A percentile compares a stretch with the other conserved stretches of the same genome.
phyloP scores from a whole-genome alignment of 2,113 vertebrate genomes.

The Cottus gobio region DNA sequence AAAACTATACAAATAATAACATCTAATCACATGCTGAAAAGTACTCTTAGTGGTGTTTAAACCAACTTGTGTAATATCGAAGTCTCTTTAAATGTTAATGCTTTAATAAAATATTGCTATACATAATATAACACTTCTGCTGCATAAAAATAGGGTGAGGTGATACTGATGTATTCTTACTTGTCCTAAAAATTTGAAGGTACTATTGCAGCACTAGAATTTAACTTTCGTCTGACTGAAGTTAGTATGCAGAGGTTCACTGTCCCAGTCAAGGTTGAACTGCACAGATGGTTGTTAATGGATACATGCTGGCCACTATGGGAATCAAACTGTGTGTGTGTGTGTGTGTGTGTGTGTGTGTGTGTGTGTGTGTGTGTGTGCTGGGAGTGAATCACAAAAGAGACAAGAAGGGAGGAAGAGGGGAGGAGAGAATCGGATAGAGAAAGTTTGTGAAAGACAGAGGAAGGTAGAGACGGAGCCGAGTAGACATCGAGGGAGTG shows the following conservation, averaged over 20 bases:
- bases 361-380: constrained; percentile 7
- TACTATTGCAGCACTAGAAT: background rate
- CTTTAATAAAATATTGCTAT: background rate
- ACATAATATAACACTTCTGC: too few relatives aligned
- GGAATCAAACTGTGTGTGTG: constrained; percentile 10
- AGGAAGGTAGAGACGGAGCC: constrained; percentile 12
- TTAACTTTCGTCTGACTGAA: background rate
- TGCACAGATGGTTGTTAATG: constrained; percentile 25
- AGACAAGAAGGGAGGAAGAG: constrained; percentile 19
- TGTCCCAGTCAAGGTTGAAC: constrained; percentile 40
- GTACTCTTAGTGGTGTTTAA: background rate
- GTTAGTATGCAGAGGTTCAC: constrained; percentile 6
- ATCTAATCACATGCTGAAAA: background rate
- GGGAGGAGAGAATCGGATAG: constrained; percentile 24
- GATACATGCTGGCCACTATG: constrained; percentile 15
- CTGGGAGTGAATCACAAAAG: constrained; percentile 39
- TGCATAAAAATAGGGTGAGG: too few relatives aligned
- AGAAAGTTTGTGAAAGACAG: constrained; percentile 27
- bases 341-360: background rate
- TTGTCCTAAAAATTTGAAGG: background rate
- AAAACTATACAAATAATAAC: background rate
- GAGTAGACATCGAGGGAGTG: constrained; percentile 39
- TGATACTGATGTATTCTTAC: background rate
- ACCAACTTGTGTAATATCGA: background rate
- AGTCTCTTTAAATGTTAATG: background rate